Conservation (phyloP, 2,797 vertebrate species). For the Dermochelys coriacea region DNA sequence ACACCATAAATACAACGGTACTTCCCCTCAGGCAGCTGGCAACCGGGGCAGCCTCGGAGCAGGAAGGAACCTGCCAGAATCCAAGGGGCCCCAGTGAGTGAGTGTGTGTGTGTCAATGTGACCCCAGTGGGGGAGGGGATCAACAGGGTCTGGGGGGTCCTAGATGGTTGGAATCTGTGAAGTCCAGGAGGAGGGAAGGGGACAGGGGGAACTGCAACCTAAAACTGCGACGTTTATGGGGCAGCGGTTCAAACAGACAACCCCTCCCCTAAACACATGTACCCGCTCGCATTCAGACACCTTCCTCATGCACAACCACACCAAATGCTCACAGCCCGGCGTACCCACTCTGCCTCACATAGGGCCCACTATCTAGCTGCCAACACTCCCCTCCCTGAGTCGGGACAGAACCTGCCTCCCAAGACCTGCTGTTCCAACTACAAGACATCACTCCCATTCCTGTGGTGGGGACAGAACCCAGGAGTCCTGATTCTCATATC, state of each 20-base stretch:
- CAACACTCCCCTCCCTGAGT: too few species aligned
- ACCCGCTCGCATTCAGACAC: not conserved
- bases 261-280: not conserved
- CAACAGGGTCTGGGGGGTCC: not conserved
- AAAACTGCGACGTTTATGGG: not conserved
- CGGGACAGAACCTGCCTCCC: not conserved
- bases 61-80: not conserved
- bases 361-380: not conserved
- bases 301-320: not conserved
- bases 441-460: not conserved
- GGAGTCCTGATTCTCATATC: not conserved
- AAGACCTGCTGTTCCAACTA: not conserved
- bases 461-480: not conserved
- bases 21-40: not conserved
- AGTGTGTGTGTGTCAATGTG: not conserved
- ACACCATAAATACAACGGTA: not conserved
- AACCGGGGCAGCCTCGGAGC: not conserved
- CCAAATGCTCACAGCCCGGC: not conserved
- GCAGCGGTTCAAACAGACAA: not conserved
- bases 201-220: not conserved
- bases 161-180: not conserved
- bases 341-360: not conserved
- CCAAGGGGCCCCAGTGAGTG: not conserved
- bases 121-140: too few species aligned
- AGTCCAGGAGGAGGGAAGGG: not conserved